Percentiles rank a stretch among this genome's conserved stretches.
Evolutionary conservation across 1,140 invertebrate genomes (phyloP).

Genomic region (Choristoneura fumiferana): DNA sequence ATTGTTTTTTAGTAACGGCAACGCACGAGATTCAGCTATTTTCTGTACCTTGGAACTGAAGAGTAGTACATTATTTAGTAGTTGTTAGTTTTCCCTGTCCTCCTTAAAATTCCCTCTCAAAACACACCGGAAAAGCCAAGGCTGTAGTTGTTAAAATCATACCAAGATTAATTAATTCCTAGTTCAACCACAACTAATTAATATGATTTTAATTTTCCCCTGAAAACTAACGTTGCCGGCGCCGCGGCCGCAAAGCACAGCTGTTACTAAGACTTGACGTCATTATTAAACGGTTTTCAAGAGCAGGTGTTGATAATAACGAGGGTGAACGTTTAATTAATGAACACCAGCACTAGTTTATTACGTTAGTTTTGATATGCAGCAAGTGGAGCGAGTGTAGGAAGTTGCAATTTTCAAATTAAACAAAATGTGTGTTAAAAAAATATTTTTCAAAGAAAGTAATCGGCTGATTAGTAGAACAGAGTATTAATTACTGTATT

Average conservation of each 20-base stretch:
- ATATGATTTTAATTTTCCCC: slow-evolving; percentile 61
- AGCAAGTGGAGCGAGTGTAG: neutral
- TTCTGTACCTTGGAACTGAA: too few relatives aligned
- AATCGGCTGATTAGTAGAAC: too few relatives aligned
- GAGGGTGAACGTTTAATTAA: slow-evolving; percentile 72
- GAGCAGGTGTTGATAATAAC: slow-evolving; percentile 75
- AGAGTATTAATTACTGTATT: too few relatives aligned
- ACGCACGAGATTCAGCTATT: too few relatives aligned
- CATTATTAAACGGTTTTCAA: slow-evolving; percentile 75
- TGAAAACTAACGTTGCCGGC: slow-evolving; percentile 46
- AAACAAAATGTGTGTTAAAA: neutral
- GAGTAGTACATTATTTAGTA: too few relatives aligned
- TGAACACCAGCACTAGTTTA: slow-evolving; percentile 50
- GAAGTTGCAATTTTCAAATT: neutral
- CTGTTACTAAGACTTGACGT: slow-evolving; percentile 55
- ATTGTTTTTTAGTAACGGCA: too few relatives aligned
- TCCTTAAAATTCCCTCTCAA: too few relatives aligned
- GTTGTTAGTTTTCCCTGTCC: too few relatives aligned
- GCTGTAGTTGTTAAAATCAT: neutral
- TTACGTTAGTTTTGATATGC: slow-evolving; percentile 20
- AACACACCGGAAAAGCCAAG: too few relatives aligned
- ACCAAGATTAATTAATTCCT: slow-evolving; percentile 5
- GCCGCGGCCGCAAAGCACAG: slow-evolving; percentile 39
- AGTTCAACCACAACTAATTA: slow-evolving; percentile 28
- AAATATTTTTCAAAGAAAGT: too few relatives aligned